Base-by-base conservation (phyloP, 1,140 invertebrate species). In the Aradophagus sp. region DNA sequence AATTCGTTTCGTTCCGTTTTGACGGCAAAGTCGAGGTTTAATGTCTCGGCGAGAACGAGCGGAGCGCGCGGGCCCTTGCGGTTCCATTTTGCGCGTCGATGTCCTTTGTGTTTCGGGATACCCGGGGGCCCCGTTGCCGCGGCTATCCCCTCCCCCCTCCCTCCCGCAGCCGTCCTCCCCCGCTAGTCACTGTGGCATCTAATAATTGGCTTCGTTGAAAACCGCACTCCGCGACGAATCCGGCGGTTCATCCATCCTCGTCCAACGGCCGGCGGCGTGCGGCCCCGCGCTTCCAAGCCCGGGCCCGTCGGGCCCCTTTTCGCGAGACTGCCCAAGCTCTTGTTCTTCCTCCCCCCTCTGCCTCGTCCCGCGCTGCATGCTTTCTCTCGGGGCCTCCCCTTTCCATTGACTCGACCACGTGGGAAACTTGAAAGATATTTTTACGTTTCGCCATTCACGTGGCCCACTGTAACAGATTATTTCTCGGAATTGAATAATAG, bases 141-240 rank as follows among this genome's bases (percentile, higher is more conserved):
- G 68, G 53, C 39, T 73, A 23, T 4, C 20, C 20, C 20, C 20
- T 8, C 4, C 20, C 20, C 20, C 20, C 20, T 8, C 20, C 20
- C 20, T 8, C 20, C 20, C 20, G 20, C 20, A 23, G 4, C 20
- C 63, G 44, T 59, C 62, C 29, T 63, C 50, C 42, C 63, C 47
- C 48, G n/a, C 19, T 29, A 66, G 76, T 81, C 81, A 8, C 20
- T 4, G 20, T 8, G 20, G 77, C 81, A 77, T 84, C 80, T 85
- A 84, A 84, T 85, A 84, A 84, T 85, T 84, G 84, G 76, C 79
- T 84, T 79, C 78, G 84, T 84, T 84, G 81, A 85, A 84, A 85
- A 84, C 76, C 84, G 80, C 82, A 83, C 81, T 80, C 76, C 83
- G 83, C 83, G 82, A 86, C 84, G 82, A 86, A 86, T 84, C 80